Conservation (phyloP, 2,888 invertebrate genomes). For the Melolontha melolontha region DNA sequence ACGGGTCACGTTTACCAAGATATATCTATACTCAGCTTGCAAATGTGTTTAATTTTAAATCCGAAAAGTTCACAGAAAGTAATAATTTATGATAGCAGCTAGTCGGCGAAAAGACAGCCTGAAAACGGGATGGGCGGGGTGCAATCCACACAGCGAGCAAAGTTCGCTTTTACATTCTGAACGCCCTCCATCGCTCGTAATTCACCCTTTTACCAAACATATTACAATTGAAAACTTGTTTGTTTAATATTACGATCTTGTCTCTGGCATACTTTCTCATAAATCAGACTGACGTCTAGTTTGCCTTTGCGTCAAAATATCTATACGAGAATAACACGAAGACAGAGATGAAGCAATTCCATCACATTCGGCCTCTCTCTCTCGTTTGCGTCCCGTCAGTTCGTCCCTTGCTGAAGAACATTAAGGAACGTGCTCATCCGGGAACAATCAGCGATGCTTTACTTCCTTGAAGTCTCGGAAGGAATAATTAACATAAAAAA, state of each 20-base stretch:
- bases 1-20: slow-evolving; percentile 34
- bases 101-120: neutral
- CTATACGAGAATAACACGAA: neutral
- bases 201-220: slow-evolving; percentile 43
- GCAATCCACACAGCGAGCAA: slow-evolving; percentile 9
- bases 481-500: slow-evolving; percentile 11
- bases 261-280: slow-evolving; percentile 39
- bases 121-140: neutral
- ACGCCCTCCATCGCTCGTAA: slow-evolving; percentile 27
- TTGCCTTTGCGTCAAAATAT: slow-evolving; percentile 37
- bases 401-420: neutral
- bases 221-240: slow-evolving; percentile 43
- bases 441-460: slow-evolving; percentile 20
- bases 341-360: neutral
- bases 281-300: slow-evolving; percentile 41
- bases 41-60: slow-evolving; percentile 39
- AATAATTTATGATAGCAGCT: slow-evolving; percentile 38
- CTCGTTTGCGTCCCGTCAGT: neutral
- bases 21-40: slow-evolving; percentile 21
- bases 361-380: neutral
- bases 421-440: slow-evolving; percentile 18
- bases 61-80: slow-evolving; percentile 38
- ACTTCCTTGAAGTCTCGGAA: neutral
- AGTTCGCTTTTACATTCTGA: slow-evolving; percentile 33
- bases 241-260: slow-evolving; percentile 42